A percentile compares a stretch with the other conserved stretches of the same genome.
Conservation (phyloP, 92 coral and sea anemone genomes). For the Montipora capitata region DNA sequence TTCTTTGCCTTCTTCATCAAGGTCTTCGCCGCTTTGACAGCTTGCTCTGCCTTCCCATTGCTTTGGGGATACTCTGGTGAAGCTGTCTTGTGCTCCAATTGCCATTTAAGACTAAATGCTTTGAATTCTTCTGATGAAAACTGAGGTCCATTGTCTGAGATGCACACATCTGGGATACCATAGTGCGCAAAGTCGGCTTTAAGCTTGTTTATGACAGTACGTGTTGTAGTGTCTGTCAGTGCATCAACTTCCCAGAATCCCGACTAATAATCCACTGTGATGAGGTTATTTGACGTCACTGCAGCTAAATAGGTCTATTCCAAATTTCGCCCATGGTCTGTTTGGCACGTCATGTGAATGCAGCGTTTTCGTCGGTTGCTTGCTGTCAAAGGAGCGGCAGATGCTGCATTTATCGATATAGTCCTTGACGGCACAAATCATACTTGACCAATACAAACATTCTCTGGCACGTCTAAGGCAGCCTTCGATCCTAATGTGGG, state of each 20-base stretch:
- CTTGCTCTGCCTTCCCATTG: no score
- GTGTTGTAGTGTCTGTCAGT: neutral
- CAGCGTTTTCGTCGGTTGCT: no score
- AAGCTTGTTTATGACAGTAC: neutral
- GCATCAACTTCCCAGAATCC: conserved; percentile 10
- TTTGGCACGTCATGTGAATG: no score
- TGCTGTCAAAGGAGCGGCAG: conserved; percentile 1
- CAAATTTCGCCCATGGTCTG: no score
- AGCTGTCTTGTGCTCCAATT: neutral
- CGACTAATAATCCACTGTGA: neutral
- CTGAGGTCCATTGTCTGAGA: neutral
- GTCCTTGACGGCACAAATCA: conserved; percentile 31
- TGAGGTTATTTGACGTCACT: neutral
- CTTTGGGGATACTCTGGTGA: no score
- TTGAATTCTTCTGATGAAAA: neutral
- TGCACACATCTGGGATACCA: conserved; percentile 3
- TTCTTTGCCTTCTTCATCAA: no score
- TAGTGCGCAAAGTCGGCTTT: neutral
- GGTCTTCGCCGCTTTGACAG: no score
- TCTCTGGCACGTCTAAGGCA: conserved; percentile 40
- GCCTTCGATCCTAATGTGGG: neutral
- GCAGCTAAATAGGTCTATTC: conserved; percentile 12
- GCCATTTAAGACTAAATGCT: neutral
- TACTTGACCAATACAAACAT: conserved; percentile 16
- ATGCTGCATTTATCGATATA: conserved; percentile 1